phyloP scores from a whole-genome alignment of 2,888 invertebrate genomes.

The Drosophila kuntzei region DNA sequence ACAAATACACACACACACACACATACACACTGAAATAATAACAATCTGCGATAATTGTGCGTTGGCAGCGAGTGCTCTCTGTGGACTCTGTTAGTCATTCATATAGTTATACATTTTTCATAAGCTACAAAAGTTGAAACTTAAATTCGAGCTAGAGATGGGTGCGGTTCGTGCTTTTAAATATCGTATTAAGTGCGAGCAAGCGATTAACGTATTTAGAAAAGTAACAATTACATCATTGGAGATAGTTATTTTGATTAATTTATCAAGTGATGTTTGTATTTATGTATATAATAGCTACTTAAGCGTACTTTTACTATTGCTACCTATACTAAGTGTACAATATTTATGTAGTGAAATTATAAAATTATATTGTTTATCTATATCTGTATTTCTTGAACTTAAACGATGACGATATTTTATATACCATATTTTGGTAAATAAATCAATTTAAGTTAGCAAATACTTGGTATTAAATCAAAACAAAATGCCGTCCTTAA shows the following conservation, averaged over 20 bases:
- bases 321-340: too few relatives aligned
- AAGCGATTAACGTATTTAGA: background rate
- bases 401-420: too few relatives aligned
- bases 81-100: constrained; percentile 51
- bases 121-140: constrained; percentile 42
- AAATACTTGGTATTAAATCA: background rate
- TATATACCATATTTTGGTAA: too few relatives aligned
- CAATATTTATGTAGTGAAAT: too few relatives aligned
- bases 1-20: constrained; percentile 4
- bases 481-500: background rate
- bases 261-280: background rate
- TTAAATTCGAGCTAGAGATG: constrained; percentile 43
- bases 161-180: background rate
- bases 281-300: background rate
- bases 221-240: background rate
- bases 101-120: constrained; percentile 55
- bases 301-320: too few relatives aligned
- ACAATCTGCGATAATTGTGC: constrained; percentile 49
- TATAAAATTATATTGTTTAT: too few relatives aligned
- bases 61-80: constrained; percentile 50
- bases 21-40: constrained; percentile 5
- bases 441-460: background rate
- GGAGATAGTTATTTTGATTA: background rate
- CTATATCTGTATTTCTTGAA: too few relatives aligned
- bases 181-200: background rate